These are phyloP conservation scores for Aphaenogaster ashmeadi DNA, from an alignment of 1,140 invertebrate genomes.

Conservation along the genomic window DNA sequence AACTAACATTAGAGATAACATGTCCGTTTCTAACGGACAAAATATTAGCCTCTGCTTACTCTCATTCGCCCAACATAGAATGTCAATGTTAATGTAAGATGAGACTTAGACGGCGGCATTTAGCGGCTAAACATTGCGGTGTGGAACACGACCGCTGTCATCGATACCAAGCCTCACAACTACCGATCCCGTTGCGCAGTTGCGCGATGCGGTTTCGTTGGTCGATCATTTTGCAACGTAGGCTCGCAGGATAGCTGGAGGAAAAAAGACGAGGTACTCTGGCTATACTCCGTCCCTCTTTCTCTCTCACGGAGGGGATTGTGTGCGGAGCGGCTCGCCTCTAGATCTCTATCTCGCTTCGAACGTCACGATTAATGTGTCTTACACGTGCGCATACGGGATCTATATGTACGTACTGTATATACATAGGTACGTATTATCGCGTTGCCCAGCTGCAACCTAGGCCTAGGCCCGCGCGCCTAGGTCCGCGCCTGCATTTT, in stretches of 20 bases:
- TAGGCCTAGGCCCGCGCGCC: constrained; percentile 75
- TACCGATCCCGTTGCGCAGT: constrained; percentile 35
- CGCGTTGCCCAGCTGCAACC: constrained; percentile 69
- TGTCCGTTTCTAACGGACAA: not conserved
- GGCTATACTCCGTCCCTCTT: not conserved
- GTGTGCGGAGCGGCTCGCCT: not conserved
- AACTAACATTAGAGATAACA: not conserved
- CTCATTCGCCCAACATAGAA: constrained; percentile 24
- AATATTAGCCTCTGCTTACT: not conserved
- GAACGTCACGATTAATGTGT: constrained; percentile 62
- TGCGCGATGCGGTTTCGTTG: constrained; percentile 36
- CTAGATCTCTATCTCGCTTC: constrained; percentile 53
- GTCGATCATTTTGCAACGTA: constrained; percentile 40
- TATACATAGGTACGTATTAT: constrained; percentile 24
- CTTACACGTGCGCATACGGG: constrained; percentile 49
- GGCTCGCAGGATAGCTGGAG: not conserved
- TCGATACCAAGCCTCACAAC: constrained; percentile 1
- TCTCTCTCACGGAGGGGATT: not conserved
- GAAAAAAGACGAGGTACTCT: not conserved
- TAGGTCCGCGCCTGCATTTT: constrained; percentile 69
- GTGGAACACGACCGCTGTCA: constrained; percentile 3
- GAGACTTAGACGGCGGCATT: constrained; percentile 12
- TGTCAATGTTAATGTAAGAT: constrained; percentile 49
- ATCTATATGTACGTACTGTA: not conserved
- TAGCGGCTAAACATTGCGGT: constrained; percentile 25